Evolutionary conservation across 2,888 invertebrate genomes (phyloP).

Genomic region (Synanthedon formicaeformis): DNA sequence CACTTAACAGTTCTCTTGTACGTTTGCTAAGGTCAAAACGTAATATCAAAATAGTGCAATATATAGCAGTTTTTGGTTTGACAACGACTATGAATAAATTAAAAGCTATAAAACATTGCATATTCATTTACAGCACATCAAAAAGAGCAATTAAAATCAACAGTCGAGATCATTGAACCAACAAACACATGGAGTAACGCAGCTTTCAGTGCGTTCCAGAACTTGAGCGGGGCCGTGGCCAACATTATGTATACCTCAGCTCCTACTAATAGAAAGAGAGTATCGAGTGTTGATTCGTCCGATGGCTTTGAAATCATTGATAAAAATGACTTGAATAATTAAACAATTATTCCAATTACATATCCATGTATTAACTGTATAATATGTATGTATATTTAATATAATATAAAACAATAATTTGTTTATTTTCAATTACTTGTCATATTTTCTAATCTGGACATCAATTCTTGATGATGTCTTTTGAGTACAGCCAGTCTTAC

Average conservation of each 20-base stretch:
- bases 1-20: too few relatives aligned
- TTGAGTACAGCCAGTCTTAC: slow-evolving; percentile 54
- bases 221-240: slow-evolving; percentile 43
- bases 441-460: slow-evolving; percentile 51
- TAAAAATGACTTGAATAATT: slow-evolving; percentile 33
- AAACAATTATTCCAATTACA: background rate
- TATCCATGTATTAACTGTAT: background rate
- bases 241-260: slow-evolving; percentile 40
- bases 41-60: too few relatives aligned
- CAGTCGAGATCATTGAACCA: slow-evolving; percentile 38
- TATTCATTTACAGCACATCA: slow-evolving; percentile 34
- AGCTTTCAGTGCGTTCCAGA: slow-evolving; percentile 49
- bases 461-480: slow-evolving; percentile 56
- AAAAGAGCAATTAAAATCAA: slow-evolving; percentile 36
- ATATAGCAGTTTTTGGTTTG: too few relatives aligned
- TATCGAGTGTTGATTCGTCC: slow-evolving; percentile 52
- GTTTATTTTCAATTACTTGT: slow-evolving; percentile 17
- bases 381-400: background rate
- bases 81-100: too few relatives aligned
- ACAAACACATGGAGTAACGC: slow-evolving; percentile 41
- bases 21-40: too few relatives aligned
- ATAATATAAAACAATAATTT: too few relatives aligned
- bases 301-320: slow-evolving; percentile 66
- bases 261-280: slow-evolving; percentile 34
- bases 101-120: too few relatives aligned